Percentiles rank a stretch among this genome's conserved stretches.
These are phyloP conservation scores for Andinoacara biseriatus DNA, from an alignment of 2,113 vertebrate species.

Conservation along the genomic window DNA sequence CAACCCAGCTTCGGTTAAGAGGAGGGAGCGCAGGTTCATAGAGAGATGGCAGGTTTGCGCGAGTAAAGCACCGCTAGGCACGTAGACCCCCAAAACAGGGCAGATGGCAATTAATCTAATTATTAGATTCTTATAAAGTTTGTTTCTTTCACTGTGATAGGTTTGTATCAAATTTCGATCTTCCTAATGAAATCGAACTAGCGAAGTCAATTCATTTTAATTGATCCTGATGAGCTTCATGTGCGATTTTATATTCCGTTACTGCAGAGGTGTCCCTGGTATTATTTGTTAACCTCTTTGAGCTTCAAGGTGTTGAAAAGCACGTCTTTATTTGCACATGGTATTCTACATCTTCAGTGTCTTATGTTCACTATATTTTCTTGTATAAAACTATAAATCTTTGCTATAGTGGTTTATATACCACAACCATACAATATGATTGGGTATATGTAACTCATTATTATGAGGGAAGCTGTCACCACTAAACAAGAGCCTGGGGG, in stretches of 20 bases:
- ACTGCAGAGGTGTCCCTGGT: neutral
- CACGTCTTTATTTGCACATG: neutral
- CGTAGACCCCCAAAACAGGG: neutral
- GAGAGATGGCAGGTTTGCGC: conserved; percentile 46
- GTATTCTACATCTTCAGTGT: neutral
- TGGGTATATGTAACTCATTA: neutral
- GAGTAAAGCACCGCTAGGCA: conserved; percentile 8
- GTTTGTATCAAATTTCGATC: neutral
- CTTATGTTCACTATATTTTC: neutral
- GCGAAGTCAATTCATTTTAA: neutral
- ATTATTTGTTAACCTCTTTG: neutral
- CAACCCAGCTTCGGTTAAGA: conserved; percentile 45
- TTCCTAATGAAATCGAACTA: neutral
- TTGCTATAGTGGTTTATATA: neutral
- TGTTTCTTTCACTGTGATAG: neutral
- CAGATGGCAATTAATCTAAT: neutral
- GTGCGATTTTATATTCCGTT: neutral
- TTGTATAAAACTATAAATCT: neutral
- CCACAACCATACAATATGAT: neutral
- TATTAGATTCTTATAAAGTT: neutral
- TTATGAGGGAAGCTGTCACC: neutral
- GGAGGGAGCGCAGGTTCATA: conserved; percentile 65
- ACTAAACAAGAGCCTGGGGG: neutral
- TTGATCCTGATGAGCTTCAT: neutral
- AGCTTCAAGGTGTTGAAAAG: neutral